phyloP scores from a whole-genome alignment of 1,140 invertebrate species.

The Centruroides sculpturatus region DNA sequence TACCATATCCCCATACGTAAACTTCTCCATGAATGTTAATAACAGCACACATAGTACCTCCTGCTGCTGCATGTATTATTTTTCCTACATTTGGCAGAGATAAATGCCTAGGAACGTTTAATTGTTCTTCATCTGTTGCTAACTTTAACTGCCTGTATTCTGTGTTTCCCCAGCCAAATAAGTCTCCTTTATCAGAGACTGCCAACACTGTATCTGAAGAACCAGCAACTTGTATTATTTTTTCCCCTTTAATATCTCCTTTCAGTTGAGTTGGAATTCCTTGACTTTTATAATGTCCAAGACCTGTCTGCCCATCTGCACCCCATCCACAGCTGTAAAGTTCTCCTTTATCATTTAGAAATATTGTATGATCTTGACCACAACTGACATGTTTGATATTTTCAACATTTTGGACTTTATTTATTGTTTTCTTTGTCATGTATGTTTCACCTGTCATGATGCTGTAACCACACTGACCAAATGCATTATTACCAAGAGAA shows the following conservation, averaged over 20 bases:
- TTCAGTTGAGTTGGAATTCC: conserved; percentile 31
- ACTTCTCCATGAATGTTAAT: conserved; percentile 70
- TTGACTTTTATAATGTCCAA: conserved; percentile 48
- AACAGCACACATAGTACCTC: conserved; percentile 71
- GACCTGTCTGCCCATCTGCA: conserved; percentile 80
- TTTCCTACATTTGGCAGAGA: conserved; percentile 48
- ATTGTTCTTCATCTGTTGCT: conserved; percentile 22
- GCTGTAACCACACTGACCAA: conserved; percentile 71
- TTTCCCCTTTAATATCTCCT: conserved; percentile 73
- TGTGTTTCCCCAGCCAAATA: conserved; percentile 95
- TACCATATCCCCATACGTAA: conserved; percentile 84
- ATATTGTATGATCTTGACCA: conserved; percentile 75
- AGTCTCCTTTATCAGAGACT: conserved; percentile 71
- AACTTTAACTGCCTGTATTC: conserved; percentile 72
- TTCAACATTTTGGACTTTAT: conserved; percentile 46
- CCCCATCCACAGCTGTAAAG: conserved; percentile 86
- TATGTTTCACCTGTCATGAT: conserved; percentile 59
- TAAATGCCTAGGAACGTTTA: conserved; percentile 49
- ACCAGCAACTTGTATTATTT: conserved; percentile 63
- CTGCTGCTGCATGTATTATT: conserved; percentile 64
- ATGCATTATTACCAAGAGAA: conserved; percentile 72
- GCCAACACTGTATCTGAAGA: conserved; percentile 77
- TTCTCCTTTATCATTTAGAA: conserved; percentile 60
- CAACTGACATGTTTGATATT: conserved; percentile 45
- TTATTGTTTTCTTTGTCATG: conserved; percentile 31